Percentiles rank a stretch among this genome's conserved stretches.
phyloP scores from a whole-genome alignment of 2,113 vertebrate species.

The Pseudopipra pipra region DNA sequence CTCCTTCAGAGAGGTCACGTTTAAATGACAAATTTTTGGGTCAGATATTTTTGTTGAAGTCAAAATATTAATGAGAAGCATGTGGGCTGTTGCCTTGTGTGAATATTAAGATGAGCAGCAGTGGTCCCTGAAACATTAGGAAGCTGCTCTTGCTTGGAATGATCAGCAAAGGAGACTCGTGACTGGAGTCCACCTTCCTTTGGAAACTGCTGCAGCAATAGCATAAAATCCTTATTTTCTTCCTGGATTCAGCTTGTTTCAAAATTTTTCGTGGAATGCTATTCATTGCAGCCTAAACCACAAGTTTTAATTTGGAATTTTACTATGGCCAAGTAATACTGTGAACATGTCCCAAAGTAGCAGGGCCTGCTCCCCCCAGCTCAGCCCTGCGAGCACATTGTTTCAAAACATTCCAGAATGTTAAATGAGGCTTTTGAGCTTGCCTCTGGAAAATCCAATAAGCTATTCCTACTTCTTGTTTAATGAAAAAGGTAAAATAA shows the following conservation, averaged over 20 bases:
- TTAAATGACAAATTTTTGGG: neutral
- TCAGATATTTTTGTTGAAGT: neutral
- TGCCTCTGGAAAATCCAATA: neutral
- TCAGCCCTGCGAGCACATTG: neutral
- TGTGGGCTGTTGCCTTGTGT: neutral
- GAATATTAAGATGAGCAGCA: neutral
- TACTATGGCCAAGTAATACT: conserved; percentile 33
- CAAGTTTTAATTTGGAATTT: conserved; percentile 64
- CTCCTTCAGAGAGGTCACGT: neutral
- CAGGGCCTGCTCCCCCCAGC: neutral
- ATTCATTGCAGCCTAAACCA: conserved; percentile 32
- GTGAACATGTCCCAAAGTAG: neutral
- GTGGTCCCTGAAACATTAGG: neutral
- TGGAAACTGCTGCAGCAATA: neutral
- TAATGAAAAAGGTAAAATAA: conserved; percentile 14
- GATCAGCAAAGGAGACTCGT: neutral
- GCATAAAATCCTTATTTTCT: neutral
- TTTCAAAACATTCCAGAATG: conserved; percentile 27
- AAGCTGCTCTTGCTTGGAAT: neutral
- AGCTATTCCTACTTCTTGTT: neutral
- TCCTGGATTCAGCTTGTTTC: neutral
- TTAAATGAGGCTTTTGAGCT: neutral
- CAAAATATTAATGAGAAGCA: neutral
- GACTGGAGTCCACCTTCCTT: neutral
- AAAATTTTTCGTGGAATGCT: neutral